Percentiles rank a stretch among this genome's conserved stretches.
Evolutionary conservation across 2,888 invertebrate species (phyloP).

Genomic region (Diplazon laetatorius): DNA sequence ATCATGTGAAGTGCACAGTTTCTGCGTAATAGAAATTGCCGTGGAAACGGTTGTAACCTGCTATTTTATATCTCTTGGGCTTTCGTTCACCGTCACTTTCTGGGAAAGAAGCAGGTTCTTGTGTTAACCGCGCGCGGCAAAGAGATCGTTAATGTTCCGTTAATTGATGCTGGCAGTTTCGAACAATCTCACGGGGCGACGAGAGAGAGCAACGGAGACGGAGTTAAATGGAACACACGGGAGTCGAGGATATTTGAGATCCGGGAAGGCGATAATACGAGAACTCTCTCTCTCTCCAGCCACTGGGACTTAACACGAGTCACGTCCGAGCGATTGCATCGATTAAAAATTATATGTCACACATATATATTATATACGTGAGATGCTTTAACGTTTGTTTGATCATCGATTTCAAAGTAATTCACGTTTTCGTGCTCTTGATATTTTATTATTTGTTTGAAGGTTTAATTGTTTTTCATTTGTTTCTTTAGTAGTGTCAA

Average conservation of each 20-base stretch:
- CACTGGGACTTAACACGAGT: constrained; percentile 35
- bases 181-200: constrained; percentile 37
- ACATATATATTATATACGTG: too few relatives aligned
- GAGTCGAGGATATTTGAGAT: constrained; percentile 37
- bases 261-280: constrained; percentile 39
- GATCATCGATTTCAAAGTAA: background rate
- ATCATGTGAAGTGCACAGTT: constrained; percentile 3
- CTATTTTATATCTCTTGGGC: constrained; percentile 9
- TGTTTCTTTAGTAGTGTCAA: too few relatives aligned
- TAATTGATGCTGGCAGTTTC: constrained; percentile 46
- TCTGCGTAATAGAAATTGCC: constrained; percentile 3
- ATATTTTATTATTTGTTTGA: too few relatives aligned
- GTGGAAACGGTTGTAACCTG: constrained; percentile 9
- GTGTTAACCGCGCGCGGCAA: constrained; percentile 17
- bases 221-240: constrained; percentile 34
- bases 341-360: constrained; percentile 39
- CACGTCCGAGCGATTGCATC: constrained; percentile 46
- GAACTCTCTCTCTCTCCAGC: constrained; percentile 28
- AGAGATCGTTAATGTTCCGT: constrained; percentile 44
- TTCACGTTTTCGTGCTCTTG: too few relatives aligned
- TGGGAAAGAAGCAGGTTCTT: constrained; percentile 12
- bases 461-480: too few relatives aligned
- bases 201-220: constrained; percentile 15
- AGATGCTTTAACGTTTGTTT: background rate
- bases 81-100: constrained; percentile 14